Evolutionary conservation across 2,797 vertebrate genomes (phyloP).

Genomic region (Phalanger gymnotis): DNA sequence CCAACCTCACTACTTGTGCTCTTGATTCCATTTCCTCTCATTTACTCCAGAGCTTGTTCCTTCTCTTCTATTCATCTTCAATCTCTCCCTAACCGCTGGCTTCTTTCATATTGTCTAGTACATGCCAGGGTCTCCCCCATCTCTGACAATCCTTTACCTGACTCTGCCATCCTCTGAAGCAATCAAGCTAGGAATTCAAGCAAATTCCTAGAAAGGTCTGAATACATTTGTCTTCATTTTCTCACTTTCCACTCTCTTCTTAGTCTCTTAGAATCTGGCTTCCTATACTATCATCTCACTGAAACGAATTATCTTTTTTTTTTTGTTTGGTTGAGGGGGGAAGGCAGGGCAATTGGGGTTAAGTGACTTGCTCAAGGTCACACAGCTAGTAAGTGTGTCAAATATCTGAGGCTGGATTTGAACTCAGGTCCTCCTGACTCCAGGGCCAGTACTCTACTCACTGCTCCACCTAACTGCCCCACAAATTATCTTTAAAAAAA

Average conservation of each 20-base stretch:
- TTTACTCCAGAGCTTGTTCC: neutral
- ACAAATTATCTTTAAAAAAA: too few species aligned
- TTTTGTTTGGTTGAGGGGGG: too few species aligned
- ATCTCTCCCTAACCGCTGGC: neutral
- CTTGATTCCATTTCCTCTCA: neutral
- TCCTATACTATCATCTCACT: neutral
- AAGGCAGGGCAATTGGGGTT: too few species aligned
- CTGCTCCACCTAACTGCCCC: too few species aligned
- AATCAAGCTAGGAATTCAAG: neutral
- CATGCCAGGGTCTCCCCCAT: neutral
- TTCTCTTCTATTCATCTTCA: neutral
- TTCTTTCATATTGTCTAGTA: neutral
- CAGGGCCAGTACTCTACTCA: too few species aligned
- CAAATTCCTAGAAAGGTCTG: neutral
- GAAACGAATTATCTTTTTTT: too few species aligned
- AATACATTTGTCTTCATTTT: neutral
- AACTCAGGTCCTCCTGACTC: too few species aligned
- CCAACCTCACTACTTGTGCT: neutral
- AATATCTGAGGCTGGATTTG: too few species aligned
- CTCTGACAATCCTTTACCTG: neutral
- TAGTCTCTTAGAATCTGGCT: neutral
- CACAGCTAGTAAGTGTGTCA: too few species aligned
- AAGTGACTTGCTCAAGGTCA: too few species aligned
- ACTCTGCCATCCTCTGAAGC: neutral
- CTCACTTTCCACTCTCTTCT: neutral